These are phyloP conservation scores for Oreochromis mossambicus DNA, from an alignment of 2,797 vertebrate species.

Conservation along the genomic window DNA sequence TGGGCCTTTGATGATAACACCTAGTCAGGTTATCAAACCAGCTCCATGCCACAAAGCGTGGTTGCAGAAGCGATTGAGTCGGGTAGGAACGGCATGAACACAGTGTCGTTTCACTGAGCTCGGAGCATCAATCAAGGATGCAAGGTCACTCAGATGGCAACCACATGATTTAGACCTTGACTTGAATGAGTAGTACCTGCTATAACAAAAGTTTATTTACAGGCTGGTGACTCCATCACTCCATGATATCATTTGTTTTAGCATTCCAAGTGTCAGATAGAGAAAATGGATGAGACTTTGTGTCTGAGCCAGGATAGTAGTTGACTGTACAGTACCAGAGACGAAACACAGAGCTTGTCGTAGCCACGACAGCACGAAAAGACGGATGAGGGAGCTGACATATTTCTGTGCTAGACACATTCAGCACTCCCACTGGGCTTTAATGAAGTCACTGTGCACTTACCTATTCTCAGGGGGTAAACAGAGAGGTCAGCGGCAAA, in stretches of 20 bases:
- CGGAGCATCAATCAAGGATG: slow-evolving; percentile 53
- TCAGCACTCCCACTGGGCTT: slow-evolving; percentile 35
- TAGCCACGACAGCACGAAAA: slow-evolving; percentile 60
- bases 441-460: slow-evolving; percentile 67
- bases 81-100: slow-evolving; percentile 51
- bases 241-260: background rate
- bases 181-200: slow-evolving; percentile 21
- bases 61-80: slow-evolving; percentile 23
- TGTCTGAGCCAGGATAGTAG: slow-evolving; percentile 1
- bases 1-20: slow-evolving; percentile 52
- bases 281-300: slow-evolving; percentile 32
- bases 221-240: slow-evolving; percentile 22
- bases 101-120: slow-evolving; percentile 13
- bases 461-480: slow-evolving; percentile 33
- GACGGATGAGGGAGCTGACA: slow-evolving; percentile 39
- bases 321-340: slow-evolving; percentile 1
- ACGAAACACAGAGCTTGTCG: slow-evolving; percentile 27
- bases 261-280: slow-evolving; percentile 48
- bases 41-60: background rate
- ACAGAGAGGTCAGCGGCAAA: slow-evolving; percentile 55
- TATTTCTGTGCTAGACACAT: slow-evolving; percentile 27
- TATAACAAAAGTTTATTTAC: background rate
- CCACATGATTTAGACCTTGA: slow-evolving; percentile 34
- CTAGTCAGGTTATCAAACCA: slow-evolving; percentile 36
- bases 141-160: slow-evolving; percentile 42